Base-by-base conservation (phyloP, 1,140 invertebrate genomes). In the Rhyacophila brunnea region DNA sequence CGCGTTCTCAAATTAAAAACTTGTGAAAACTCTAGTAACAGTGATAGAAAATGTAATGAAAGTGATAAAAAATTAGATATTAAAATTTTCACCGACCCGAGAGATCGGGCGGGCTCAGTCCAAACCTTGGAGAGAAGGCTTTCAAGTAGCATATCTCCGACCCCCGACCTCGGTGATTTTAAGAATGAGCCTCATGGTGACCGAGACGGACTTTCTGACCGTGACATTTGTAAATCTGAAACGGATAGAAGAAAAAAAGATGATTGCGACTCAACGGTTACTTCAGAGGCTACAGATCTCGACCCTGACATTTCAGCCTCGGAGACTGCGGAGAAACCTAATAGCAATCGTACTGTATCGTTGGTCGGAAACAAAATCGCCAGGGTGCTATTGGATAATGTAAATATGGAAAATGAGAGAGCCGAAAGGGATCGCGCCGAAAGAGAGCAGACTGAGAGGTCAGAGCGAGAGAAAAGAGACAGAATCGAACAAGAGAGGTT, bases 391-490 rank as follows among this genome's bases (percentile, higher is more conserved):
- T 32, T 42, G 4, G 54, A 49, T 34, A 57, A 49, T 28, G 45
- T 71, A 71, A 60, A 74, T 70, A 66, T 48, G 45, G 72, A 77
- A 43, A 65, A 60, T 62, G 69, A 71, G 36, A 70, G 74, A 68
- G 62, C 63, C 58, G 20, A 60, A 5, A 72, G 74, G 14, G 72
- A 72, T 7, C 51, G 63, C 51, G 32, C 62, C 19, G 74, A 72
- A 67, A 69, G 62, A 48, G 77, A 74, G 14, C 13, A 5, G 23
- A 9, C 9, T 5, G 40, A 28, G 36, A 28, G 74, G 1, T 28
- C 50, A 36, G 75, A 76, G 50, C 75, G 70, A 61, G 82, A 83
- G 67, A 75, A 71, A 69, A 13, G 76, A 74, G 69, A 81, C 68
- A 60, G 70, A 70, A 28, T 28, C 9, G 23, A 28, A 28, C 3